Base-by-base conservation (phyloP, 2,797 vertebrate genomes). In the Ceryle rudis region DNA sequence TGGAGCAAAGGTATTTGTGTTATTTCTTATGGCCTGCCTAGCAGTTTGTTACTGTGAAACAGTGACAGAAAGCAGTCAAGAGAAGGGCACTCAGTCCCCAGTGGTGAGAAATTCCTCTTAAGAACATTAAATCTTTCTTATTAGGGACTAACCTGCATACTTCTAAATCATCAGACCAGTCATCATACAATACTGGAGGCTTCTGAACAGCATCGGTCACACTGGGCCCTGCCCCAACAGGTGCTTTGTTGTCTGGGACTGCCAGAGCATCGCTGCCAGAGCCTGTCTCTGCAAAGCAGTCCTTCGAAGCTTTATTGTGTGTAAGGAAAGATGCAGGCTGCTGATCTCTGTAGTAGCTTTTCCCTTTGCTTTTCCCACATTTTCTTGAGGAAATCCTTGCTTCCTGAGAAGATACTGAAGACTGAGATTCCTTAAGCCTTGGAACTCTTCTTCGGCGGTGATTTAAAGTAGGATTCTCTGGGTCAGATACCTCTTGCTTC, bases 81-180 rank as follows among this genome's bases (percentile, higher is more conserved):
- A 73, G 47, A 85, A 85, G 78, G 31, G n/a, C 51, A 81, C 7
- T 67, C 62, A 87, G 79, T 55, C 51, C 4, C 14, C 0, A 22
- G 54, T 0, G 41, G 64, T 44, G 80, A 95, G 69, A 89, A 86
- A 69, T 37, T 82, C 33, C 60, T 91, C 70, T 57, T 54, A 86
- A 39, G 33, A 79, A 74, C 2, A 5, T 46, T 31, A 66, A 64
- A 67, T 75, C 46, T 94, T 92, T 94, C 83, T 94, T 67, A 77
- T 55, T 21, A 96, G 74, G 42, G 90, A 99, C 99, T 99, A 95
- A 99, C 99, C 99, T 99, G 99, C 99, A 99, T 61, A 98, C 97
- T 97, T 99, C 98, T 95, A 98, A 95, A 96, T 99, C 98, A 94
- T 99, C 99, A 84, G 98, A 98, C 92, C 86, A 97, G 35, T 98